Percentiles rank a stretch among this genome's conserved stretches.
These are phyloP conservation scores for Protula sp. DNA, from an alignment of 2,888 invertebrate genomes.

Conservation along the genomic window DNA sequence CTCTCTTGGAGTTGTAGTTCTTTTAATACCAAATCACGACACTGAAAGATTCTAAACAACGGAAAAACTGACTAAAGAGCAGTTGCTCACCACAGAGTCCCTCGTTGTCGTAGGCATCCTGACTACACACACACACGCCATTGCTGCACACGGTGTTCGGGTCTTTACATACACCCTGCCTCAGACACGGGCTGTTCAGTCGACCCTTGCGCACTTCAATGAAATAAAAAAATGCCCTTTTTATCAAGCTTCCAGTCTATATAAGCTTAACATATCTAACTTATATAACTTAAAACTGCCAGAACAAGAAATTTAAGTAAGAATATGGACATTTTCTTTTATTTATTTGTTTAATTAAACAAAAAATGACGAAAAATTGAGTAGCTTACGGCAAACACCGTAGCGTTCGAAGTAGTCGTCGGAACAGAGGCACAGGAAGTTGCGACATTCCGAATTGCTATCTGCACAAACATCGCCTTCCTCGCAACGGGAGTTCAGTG, in stretches of 20 bases:
- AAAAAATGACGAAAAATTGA: neutral
- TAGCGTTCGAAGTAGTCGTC: conserved; percentile 18
- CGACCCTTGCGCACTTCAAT: conserved; percentile 13
- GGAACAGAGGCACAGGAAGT: conserved; percentile 16
- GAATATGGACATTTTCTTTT: no score
- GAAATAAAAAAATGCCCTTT: no score
- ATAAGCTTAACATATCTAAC: no score
- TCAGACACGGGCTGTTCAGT: conserved; percentile 18
- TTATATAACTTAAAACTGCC: no score
- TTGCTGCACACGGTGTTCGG: conserved; percentile 18
- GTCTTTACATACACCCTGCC: conserved; percentile 13
- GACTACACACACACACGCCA: conserved; percentile 18
- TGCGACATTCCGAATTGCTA: conserved; percentile 16
- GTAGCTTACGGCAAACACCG: conserved; percentile 19
- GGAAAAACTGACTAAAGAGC: no score
- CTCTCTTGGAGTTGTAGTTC: no score
- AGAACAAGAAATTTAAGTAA: no score
- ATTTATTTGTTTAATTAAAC: no score
- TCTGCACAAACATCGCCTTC: conserved; percentile 20
- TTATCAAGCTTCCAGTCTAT: no score
- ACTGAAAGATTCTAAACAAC: no score
- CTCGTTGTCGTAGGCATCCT: conserved; percentile 11
- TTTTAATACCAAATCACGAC: no score
- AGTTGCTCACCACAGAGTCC: conserved; percentile 15
- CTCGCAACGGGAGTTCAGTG: conserved; percentile 18